These are phyloP conservation scores for Agrilus planipennis DNA, from an alignment of 1,140 invertebrate genomes.

Conservation along the genomic window DNA sequence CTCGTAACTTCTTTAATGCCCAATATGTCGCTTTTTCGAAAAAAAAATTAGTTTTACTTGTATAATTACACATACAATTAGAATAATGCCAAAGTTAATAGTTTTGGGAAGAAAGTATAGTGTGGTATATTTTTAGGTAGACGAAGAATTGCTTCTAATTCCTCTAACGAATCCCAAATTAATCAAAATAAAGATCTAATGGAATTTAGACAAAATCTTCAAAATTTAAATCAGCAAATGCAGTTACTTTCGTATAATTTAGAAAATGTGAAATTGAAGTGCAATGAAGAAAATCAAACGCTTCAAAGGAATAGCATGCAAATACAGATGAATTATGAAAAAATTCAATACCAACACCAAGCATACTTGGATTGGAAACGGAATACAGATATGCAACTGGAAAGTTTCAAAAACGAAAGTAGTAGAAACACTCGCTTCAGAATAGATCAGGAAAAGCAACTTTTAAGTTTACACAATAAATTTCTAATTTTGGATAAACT, in stretches of 20 bases:
- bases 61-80: too few relatives aligned
- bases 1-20: too few relatives aligned
- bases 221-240: not conserved
- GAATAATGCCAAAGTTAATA: too few relatives aligned
- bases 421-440: conserved; percentile 3
- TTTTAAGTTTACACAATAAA: not conserved
- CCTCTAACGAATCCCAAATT: too few relatives aligned
- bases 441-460: conserved; percentile 9
- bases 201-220: not conserved
- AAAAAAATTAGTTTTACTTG: too few relatives aligned
- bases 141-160: too few relatives aligned
- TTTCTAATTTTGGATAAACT: conserved; percentile 1
- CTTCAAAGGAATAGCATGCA: not conserved
- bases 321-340: conserved; percentile 10
- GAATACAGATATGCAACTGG: conserved; percentile 11
- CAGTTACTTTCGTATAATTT: not conserved
- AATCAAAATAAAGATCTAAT: not conserved
- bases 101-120: too few relatives aligned
- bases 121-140: too few relatives aligned
- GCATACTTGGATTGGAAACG: conserved; percentile 16
- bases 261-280: not conserved
- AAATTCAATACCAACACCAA: conserved; percentile 18
- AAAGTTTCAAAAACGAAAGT: conserved; percentile 11
- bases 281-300: not conserved
- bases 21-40: too few relatives aligned